These are phyloP conservation scores for Myoxocephalus aenaeus DNA, from an alignment of 2,797 vertebrate species.

Conservation along the genomic window DNA sequence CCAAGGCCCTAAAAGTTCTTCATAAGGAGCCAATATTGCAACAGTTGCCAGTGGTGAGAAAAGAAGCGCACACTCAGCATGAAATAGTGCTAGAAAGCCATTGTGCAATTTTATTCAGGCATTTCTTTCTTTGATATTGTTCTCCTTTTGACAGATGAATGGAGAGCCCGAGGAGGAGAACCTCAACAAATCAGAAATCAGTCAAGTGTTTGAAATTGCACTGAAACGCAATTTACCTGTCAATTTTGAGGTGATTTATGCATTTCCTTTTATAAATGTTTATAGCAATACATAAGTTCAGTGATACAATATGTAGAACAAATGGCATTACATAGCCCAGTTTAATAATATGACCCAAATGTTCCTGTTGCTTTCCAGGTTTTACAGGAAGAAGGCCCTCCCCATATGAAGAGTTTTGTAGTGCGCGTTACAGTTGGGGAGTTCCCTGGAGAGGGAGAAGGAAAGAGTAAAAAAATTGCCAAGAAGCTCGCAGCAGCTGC, in stretches of 20 bases:
- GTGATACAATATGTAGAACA: not conserved
- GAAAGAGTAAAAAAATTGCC: slow-evolving; percentile 99
- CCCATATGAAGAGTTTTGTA: slow-evolving; percentile 98
- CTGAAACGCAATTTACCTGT: slow-evolving; percentile 98
- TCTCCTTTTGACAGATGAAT: slow-evolving; percentile 86
- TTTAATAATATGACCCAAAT: not conserved
- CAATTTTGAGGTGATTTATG: slow-evolving; percentile 92
- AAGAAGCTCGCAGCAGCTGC: slow-evolving; percentile 97
- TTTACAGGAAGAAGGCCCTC: slow-evolving; percentile 95
- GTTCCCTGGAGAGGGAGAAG: slow-evolving; percentile 95
- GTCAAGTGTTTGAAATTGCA: slow-evolving; percentile 99
- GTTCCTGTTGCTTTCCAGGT: slow-evolving; percentile 82
- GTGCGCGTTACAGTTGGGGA: slow-evolving; percentile 94
- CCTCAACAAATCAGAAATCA: slow-evolving; percentile 99
- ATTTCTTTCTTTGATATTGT: slow-evolving; percentile 19
- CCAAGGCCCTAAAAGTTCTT: slow-evolving; percentile 93
- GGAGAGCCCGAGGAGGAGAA: slow-evolving; percentile 97
- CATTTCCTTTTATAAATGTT: not conserved
- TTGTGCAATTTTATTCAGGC: not conserved
- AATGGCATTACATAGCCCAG: not conserved
- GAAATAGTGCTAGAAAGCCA: not conserved
- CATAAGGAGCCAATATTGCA: slow-evolving; percentile 94
- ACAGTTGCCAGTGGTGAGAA: slow-evolving; percentile 82
- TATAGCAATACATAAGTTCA: not conserved
- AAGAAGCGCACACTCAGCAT: slow-evolving; percentile 10